Percentiles rank a stretch among this genome's conserved stretches.
These are phyloP conservation scores for Machimus atricapillus DNA, from an alignment of 2,888 invertebrate species.

Conservation along the genomic window DNA sequence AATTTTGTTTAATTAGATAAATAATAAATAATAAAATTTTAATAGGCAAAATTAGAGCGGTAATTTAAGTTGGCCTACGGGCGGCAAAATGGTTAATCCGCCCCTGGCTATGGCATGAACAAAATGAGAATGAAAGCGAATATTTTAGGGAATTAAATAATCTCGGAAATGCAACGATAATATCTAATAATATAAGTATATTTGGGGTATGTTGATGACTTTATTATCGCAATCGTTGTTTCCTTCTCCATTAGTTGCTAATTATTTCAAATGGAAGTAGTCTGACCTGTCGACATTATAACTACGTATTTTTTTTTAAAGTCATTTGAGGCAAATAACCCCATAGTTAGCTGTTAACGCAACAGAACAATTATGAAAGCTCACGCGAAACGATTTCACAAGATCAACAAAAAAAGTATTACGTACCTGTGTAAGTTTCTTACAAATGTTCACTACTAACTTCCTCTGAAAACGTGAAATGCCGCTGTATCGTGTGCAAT, in stretches of 20 bases:
- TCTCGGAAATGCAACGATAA: no score
- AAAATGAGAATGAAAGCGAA: no score
- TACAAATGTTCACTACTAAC: neutral
- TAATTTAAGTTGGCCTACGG: no score
- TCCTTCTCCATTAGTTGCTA: neutral
- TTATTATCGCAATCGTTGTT: neutral
- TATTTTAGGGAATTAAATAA: no score
- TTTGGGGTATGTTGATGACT: no score
- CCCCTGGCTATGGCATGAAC: no score
- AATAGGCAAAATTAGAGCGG: no score
- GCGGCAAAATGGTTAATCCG: no score
- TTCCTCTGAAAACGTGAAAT: neutral
- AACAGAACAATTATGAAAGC: neutral
- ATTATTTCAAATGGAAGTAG: neutral
- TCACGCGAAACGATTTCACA: neutral
- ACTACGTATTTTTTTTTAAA: neutral
- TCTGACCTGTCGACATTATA: neutral
- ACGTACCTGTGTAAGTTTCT: neutral
- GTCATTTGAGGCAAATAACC: neutral
- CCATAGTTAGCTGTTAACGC: neutral
- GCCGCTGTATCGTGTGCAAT: neutral
- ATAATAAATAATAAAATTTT: no score
- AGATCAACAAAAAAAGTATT: neutral
- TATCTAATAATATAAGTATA: no score
- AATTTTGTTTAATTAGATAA: no score